Evolutionary conservation across 2,797 vertebrate genomes (phyloP).

Genomic region (Esox masquinongy): DNA sequence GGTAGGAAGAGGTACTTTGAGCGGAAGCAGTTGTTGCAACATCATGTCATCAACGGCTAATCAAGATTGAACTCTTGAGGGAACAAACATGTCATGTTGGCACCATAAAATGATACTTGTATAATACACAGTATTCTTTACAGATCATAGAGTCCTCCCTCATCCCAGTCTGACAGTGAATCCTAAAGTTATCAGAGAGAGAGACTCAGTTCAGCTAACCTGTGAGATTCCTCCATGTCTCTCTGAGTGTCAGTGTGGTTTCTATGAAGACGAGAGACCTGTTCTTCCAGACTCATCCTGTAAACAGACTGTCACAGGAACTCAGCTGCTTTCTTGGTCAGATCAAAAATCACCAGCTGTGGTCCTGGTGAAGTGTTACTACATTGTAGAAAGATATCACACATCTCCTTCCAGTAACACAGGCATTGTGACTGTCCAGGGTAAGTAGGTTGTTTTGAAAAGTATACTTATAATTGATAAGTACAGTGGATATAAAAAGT

Average conservation of each 20-base stretch:
- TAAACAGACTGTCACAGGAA: background rate
- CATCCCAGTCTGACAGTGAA: conserved; percentile 7
- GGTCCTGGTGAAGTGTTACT: background rate
- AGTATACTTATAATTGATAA: no score
- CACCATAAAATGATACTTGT: no score
- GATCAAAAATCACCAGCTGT: conserved; percentile 2
- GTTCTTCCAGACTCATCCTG: conserved; percentile 3
- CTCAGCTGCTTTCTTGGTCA: background rate
- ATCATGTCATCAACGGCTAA: no score
- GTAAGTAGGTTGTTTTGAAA: conserved; percentile 1
- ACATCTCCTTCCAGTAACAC: background rate
- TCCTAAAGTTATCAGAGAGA: conserved; percentile 17
- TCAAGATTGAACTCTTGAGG: no score
- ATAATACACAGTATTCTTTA: no score
- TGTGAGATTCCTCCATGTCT: conserved; percentile 22
- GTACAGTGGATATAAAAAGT: no score
- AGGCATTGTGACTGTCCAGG: background rate
- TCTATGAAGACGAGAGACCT: no score
- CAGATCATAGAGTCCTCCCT: background rate
- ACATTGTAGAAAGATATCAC: background rate
- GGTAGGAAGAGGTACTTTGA: no score
- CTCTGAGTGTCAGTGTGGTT: background rate
- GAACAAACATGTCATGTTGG: no score
- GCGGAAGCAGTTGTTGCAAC: no score
- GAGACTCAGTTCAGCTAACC: conserved; percentile 3